Conservation (phyloP, 2,888 invertebrate species). For the Eristalinus sepulchralis region DNA sequence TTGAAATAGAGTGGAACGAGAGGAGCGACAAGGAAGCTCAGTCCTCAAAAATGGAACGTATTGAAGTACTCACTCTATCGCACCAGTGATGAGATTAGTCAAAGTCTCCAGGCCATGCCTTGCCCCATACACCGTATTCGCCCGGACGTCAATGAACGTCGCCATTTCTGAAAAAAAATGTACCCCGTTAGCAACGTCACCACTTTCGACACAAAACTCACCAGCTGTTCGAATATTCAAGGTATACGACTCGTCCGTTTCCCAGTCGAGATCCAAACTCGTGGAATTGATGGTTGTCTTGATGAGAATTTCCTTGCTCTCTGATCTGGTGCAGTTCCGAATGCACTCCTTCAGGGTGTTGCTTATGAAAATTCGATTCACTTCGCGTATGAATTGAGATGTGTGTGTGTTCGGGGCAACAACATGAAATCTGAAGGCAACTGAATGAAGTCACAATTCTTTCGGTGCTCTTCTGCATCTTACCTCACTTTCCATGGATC, state of each 20-base stretch:
- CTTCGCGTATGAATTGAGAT: conserved; percentile 82
- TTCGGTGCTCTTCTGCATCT: background rate
- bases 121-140: conserved; percentile 86
- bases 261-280: conserved; percentile 83
- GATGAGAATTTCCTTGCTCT: conserved; percentile 83
- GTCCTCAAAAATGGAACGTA: no score
- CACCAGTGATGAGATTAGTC: conserved; percentile 84
- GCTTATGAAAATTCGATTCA: conserved; percentile 82
- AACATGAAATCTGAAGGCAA: conserved; percentile 81
- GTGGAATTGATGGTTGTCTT: conserved; percentile 82
- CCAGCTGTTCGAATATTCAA: conserved; percentile 84
- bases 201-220: conserved; percentile 73
- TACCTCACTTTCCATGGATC: conserved; percentile 82
- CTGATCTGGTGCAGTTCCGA: conserved; percentile 81
- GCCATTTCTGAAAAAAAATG: conserved; percentile 79
- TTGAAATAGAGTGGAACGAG: no score
- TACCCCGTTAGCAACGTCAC: background rate
- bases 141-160: conserved; percentile 83
- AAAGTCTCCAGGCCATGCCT: conserved; percentile 90
- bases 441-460: background rate
- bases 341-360: conserved; percentile 85
- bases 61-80: conserved; percentile 71
- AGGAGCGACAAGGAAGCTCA: no score
- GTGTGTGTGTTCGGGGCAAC: conserved; percentile 81
- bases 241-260: conserved; percentile 87